Percentiles rank a stretch among this genome's conserved stretches.
These are phyloP conservation scores for Tipula vernalis DNA, from an alignment of 2,888 invertebrate genomes.

Conservation along the genomic window DNA sequence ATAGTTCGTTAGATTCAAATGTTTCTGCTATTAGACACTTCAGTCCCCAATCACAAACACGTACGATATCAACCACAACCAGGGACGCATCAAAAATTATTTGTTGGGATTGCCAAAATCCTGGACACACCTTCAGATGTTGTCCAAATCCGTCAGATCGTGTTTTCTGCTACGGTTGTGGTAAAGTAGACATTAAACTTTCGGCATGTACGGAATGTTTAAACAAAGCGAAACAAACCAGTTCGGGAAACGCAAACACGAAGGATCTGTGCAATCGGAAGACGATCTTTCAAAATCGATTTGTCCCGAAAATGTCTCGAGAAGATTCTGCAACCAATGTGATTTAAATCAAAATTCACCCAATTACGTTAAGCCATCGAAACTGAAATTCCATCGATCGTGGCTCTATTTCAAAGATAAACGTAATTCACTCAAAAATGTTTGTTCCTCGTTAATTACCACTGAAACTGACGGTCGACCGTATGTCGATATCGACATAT, in stretches of 20 bases:
- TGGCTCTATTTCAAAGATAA: background rate
- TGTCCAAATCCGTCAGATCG: background rate
- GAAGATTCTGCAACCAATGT: background rate
- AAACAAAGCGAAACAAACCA: background rate
- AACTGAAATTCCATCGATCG: background rate
- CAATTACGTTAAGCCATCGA: background rate
- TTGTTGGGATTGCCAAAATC: background rate
- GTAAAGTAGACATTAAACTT: too few species aligned
- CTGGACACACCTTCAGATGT: background rate
- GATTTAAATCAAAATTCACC: background rate
- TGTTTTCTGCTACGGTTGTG: too few species aligned
- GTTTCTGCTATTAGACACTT: too few species aligned
- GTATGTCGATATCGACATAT: background rate
- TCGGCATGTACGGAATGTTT: background rate
- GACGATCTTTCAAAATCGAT: too few species aligned
- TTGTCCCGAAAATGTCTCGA: background rate
- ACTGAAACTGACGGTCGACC: background rate
- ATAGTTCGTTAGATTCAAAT: too few species aligned
- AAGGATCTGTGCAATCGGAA: background rate
- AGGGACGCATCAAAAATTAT: too few species aligned
- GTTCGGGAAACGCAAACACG: background rate
- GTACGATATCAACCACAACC: too few species aligned
- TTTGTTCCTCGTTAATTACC: background rate
- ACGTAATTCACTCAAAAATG: background rate
- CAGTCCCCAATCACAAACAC: too few species aligned